Evolutionary conservation across 2,888 invertebrate species (phyloP).

Genomic region (Philonicus albiceps): DNA sequence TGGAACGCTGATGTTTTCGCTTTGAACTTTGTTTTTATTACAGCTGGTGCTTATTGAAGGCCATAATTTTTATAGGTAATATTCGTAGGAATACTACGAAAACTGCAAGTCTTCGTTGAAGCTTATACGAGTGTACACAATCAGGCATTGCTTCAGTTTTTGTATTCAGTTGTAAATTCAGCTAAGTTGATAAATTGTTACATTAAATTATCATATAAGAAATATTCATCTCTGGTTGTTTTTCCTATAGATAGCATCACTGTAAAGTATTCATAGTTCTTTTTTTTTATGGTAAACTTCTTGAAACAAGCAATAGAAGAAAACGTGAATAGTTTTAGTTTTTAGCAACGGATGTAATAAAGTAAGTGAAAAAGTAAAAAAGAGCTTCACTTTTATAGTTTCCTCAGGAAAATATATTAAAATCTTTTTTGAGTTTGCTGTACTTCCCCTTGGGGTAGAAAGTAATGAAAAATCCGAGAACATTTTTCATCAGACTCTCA

Average conservation of each 20-base stretch:
- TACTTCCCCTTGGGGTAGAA: not conserved
- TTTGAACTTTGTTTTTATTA: not conserved
- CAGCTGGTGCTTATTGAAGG: not conserved
- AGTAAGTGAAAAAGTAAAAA: not conserved
- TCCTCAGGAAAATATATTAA: not conserved
- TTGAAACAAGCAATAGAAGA: no score
- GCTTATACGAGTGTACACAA: no score
- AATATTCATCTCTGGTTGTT: no score
- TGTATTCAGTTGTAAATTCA: no score
- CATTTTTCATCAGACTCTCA: not conserved
- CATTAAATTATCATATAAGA: no score
- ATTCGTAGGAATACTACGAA: no score
- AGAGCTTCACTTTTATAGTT: not conserved
- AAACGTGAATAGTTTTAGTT: not conserved
- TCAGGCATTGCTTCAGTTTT: no score
- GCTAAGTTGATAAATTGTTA: no score
- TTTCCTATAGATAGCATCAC: no score
- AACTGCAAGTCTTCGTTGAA: no score
- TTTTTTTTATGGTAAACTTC: no score
- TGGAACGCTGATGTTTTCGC: not conserved
- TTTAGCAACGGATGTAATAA: not conserved
- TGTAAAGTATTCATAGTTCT: no score
- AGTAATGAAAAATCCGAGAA: not conserved
- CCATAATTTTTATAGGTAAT: not conserved
- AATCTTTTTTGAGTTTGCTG: not conserved